phyloP scores from a whole-genome alignment of 2,113 vertebrate genomes.

The Datnioides undecimradiatus region DNA sequence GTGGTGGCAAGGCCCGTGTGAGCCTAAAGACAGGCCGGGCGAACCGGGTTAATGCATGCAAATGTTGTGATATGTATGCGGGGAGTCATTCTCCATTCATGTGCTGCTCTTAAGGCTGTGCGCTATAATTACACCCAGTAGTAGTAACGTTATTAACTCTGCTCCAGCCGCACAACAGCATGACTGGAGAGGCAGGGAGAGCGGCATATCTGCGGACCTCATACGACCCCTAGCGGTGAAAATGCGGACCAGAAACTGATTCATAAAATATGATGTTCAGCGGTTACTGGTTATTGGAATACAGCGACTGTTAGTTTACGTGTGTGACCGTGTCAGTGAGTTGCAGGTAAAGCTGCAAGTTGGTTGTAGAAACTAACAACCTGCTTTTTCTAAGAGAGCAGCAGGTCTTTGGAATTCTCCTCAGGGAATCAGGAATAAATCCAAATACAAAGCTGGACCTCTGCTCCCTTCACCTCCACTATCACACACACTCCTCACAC shows the following conservation, averaged over 20 bases:
- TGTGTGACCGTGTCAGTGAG: neutral
- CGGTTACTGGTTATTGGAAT: neutral
- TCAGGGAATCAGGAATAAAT: too few species aligned
- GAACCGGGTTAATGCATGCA: conserved; percentile 58
- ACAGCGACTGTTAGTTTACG: too few species aligned
- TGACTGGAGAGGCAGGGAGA: neutral
- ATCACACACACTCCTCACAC: too few species aligned
- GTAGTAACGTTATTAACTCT: conserved; percentile 50
- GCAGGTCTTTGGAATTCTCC: neutral
- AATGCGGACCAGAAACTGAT: neutral
- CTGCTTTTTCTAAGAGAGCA: neutral
- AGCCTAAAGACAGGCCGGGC: neutral
- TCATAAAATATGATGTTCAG: neutral
- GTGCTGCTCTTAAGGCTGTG: conserved; percentile 43
- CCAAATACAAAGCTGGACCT: too few species aligned
- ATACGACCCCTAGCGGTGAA: conserved; percentile 86
- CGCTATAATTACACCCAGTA: conserved; percentile 51
- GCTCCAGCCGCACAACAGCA: conserved; percentile 22
- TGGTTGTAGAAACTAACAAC: neutral
- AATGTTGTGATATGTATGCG: conserved; percentile 70
- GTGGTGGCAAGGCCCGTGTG: neutral
- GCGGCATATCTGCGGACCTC: conserved; percentile 71
- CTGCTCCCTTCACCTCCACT: too few species aligned
- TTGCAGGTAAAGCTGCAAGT: too few species aligned
- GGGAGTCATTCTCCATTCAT: conserved; percentile 48